These are phyloP conservation scores for Synodontis membranacea DNA, from an alignment of 2,113 vertebrate genomes.

Conservation along the genomic window DNA sequence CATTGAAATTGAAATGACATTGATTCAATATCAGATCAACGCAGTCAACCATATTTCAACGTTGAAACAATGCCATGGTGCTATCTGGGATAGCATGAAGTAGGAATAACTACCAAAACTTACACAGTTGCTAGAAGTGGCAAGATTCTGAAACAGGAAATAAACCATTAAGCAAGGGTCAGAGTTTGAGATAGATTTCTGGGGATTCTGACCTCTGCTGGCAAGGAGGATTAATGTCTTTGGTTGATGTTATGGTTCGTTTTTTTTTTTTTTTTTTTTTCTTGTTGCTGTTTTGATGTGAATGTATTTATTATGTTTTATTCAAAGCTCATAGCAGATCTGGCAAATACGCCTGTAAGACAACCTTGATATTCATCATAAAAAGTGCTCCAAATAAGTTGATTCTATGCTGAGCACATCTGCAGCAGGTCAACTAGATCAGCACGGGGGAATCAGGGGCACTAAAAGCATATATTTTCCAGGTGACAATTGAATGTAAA, in stretches of 20 bases:
- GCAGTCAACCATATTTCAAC: too few relatives aligned
- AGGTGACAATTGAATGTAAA: conserved; percentile 19
- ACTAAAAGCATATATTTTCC: conserved; percentile 30
- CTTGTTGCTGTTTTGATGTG: too few relatives aligned
- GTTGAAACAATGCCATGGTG: too few relatives aligned
- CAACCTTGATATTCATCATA: conserved; percentile 29
- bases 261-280: background rate
- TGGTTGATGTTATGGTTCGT: too few relatives aligned
- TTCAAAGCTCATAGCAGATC: background rate
- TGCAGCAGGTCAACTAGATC: conserved; percentile 32
- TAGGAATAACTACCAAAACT: background rate
- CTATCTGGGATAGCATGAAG: too few relatives aligned
- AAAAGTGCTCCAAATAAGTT: conserved; percentile 10
- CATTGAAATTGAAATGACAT: too few relatives aligned
- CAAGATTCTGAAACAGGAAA: background rate
- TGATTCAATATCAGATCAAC: too few relatives aligned
- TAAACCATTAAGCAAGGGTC: background rate
- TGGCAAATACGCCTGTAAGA: background rate
- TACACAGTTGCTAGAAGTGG: background rate
- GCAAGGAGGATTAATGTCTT: background rate
- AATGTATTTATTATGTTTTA: background rate
- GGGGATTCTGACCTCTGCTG: too few relatives aligned
- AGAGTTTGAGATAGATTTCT: background rate
- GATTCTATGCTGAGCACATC: conserved; percentile 29
- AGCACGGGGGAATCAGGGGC: background rate